Percentiles rank a stretch among this genome's conserved stretches.
These are phyloP conservation scores for Periophthalmus modestus DNA, from an alignment of 2,113 vertebrate genomes.

Conservation along the genomic window DNA sequence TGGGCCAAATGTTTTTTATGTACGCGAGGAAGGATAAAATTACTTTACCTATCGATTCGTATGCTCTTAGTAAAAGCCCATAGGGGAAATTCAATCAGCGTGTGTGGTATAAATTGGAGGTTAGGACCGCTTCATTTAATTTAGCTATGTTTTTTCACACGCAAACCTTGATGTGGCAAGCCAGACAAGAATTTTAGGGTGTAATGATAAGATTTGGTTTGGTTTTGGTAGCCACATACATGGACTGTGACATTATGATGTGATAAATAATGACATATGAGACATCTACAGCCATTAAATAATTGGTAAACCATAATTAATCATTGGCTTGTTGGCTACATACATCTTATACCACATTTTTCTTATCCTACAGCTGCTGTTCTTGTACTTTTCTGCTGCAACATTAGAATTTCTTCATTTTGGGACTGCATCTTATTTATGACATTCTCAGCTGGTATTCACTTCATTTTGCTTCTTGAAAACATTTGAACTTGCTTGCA, in stretches of 20 bases:
- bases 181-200: not conserved
- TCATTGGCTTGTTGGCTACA: no score
- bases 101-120: constrained; percentile 22
- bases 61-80: constrained; percentile 48
- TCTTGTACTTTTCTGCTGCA: not conserved
- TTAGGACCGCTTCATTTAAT: constrained; percentile 41
- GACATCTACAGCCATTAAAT: constrained; percentile 9
- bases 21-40: constrained; percentile 41
- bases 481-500: not conserved
- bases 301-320: not conserved
- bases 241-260: constrained; percentile 1
- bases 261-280: constrained; percentile 19
- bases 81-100: constrained; percentile 51
- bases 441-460: constrained; percentile 1
- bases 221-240: constrained; percentile 18
- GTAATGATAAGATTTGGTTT: constrained; percentile 11
- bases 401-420: not conserved
- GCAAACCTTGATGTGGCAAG: not conserved
- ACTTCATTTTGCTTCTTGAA: not conserved
- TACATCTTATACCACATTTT: not conserved
- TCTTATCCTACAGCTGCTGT: not conserved
- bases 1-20: not conserved
- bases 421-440: not conserved
- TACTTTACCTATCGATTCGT: constrained; percentile 59
- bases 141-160: constrained; percentile 38